A percentile compares a stretch with the other conserved stretches of the same genome.
Conservation (phyloP, 2,113 vertebrate species). For the Oceanites oceanicus region DNA sequence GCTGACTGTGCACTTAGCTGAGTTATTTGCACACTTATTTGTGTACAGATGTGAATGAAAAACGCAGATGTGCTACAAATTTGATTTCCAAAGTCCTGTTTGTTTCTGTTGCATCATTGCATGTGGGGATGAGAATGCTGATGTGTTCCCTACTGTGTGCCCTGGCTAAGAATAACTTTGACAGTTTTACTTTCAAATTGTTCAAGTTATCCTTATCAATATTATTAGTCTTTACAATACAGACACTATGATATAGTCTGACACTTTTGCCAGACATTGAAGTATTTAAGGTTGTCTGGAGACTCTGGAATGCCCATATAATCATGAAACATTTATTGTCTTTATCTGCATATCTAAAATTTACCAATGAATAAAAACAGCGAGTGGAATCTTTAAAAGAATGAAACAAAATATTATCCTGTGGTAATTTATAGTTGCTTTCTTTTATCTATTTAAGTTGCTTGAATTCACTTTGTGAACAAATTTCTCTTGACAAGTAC, state of each 20-base stretch:
- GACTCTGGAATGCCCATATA: not conserved
- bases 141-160: not conserved
- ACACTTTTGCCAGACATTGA: not conserved
- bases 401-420: not conserved
- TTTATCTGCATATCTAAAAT: slow-evolving; percentile 39
- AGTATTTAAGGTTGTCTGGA: slow-evolving; percentile 31
- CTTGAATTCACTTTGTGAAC: slow-evolving; percentile 39
- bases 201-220: not conserved
- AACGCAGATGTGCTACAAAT: not conserved
- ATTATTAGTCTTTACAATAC: not conserved
- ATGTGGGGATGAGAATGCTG: not conserved
- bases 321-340: slow-evolving; percentile 17
- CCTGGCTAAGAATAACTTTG: not conserved
- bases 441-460: slow-evolving; percentile 39
- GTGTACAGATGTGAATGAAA: not conserved
- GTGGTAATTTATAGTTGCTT: slow-evolving; percentile 1
- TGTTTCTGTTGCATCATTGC: not conserved
- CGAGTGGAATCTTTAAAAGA: not conserved
- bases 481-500: slow-evolving; percentile 52
- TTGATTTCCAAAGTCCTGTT: not conserved
- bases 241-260: not conserved
- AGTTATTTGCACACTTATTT: not conserved
- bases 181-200: not conserved
- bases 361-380: slow-evolving; percentile 34
- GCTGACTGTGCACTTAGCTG: not conserved